Base-by-base conservation (phyloP, 2,113 vertebrate genomes). In the Zingel zingel region DNA sequence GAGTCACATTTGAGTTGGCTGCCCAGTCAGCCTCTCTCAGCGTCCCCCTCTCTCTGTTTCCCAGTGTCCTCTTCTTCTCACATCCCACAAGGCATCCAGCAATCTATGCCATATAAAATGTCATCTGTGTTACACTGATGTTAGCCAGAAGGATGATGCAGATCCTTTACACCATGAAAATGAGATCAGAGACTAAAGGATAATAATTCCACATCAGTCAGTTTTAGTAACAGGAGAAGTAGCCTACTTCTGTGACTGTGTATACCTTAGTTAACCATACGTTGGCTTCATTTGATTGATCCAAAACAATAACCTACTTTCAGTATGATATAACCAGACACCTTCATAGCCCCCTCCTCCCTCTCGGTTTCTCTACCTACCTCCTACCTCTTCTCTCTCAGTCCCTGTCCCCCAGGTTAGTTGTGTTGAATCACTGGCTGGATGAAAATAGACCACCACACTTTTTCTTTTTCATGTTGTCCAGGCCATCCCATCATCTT, bases 381-480 rank as follows among this genome's bases (percentile, higher is more conserved):
- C 90, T 94, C 93, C 89, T 91, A 93, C 93, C 93, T 93, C 88
- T 88, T 92, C 83, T 92, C 88, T 79, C 88, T 87, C 87, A 80
- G 84, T 91, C 91, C 86, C 75, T 89, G 87, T 93, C 89, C 92
- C 90, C 88, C 91, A 84, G 91, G 90, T 94, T 86, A 88, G 86
- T 81, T 90, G 92, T 86, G 88, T 91, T 93, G 91, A 89, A 90
- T 95, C 93, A 93, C 89, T 90, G 94, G 86, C 80, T 89, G 87
- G 87, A 91, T 90, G 80, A 92, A 88, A 92, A 93, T 85, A 92
- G 85, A 95, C 81, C 86, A 88, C 84, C 86, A 77, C 90, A 95
- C 95, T 95, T 95, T 95, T 95, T 95, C 94, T 94, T 95, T 95
- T 94, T 96, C 95, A 95, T 96, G 91, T 95, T 95, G 94, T 93